Percentiles rank a stretch among this genome's conserved stretches.
phyloP scores from a whole-genome alignment of 1,140 invertebrate genomes.

The Aphaenogaster rudis region DNA sequence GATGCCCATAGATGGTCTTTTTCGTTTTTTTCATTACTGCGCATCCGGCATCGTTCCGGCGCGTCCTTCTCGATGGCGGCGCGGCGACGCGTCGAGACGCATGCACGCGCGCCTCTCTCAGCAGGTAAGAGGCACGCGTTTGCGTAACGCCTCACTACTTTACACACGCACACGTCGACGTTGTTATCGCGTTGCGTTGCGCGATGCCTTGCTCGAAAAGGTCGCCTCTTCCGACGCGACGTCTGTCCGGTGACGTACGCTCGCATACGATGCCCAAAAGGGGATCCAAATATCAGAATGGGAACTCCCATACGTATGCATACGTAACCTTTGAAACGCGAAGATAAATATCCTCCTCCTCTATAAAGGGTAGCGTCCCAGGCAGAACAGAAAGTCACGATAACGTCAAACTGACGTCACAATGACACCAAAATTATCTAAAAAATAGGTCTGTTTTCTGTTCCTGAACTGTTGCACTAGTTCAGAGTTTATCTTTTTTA shows the following conservation, averaged over 20 bases:
- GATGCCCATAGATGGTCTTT: neutral
- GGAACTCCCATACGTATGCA: neutral
- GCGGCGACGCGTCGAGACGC: neutral
- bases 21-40: neutral
- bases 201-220: neutral
- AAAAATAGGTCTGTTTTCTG: too few relatives aligned
- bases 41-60: neutral
- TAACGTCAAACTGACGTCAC: too few relatives aligned
- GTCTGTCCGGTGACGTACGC: neutral
- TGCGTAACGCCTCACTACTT: constrained; percentile 23
- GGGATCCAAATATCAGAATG: neutral
- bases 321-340: neutral
- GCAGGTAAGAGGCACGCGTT: constrained; percentile 33
- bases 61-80: neutral
- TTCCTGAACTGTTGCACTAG: too few relatives aligned
- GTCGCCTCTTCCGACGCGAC: neutral
- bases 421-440: too few relatives aligned
- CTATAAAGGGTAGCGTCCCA: neutral
- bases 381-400: too few relatives aligned
- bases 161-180: neutral
- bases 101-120: neutral
- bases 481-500: too few relatives aligned
- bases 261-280: neutral
- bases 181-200: constrained; percentile 14
- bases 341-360: neutral